Evolutionary conservation across 2,888 invertebrate genomes (phyloP), one percentile per base, ranked within the genome.

Genomic region (Hypomecis atomaria): DNA sequence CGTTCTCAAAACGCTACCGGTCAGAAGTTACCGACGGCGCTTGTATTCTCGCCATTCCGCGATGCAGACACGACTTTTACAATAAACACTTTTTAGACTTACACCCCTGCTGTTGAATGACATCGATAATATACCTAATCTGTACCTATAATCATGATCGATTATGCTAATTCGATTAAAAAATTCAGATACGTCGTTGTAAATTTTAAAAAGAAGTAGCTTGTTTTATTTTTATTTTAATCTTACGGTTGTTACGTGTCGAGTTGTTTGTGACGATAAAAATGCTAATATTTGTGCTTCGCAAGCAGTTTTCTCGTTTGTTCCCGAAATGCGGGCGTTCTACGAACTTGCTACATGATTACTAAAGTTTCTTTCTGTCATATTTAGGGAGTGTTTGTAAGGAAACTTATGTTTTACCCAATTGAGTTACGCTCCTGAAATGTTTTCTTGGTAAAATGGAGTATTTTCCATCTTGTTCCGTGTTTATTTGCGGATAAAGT

Each of bases 1-100:
- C 87, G 84, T 76, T 71, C 78, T 71, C 74, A 80, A 80, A 80
- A 78, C 79, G 87, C 87, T 86, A 85, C 87, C 86, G 88, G 87
- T 85, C 88, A 85, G 81, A 79, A 85, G 83, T 84, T 79, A 82
- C 81, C 78, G 79, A 72, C 72, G 78, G 54, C 53, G 64, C 68
- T 74, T 66, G 70, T 69, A 67, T 70, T 69, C 68, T 71, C 60
- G 77, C 73, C 75, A 56, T 56, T 47, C 10, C 47, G 13, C 56
- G 56, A 84, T 84, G 83, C 79, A 83, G 83, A 84, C 79, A 73
- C 49, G 33, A 13, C 47, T 42, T 49, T 42, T 44, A 48, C 48
- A 54, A 53, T 45, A 52, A 60, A 56, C 6, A 40, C 38, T 13
- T 44, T 42, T 58, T 43, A 9, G 36, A 50, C n/a, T 57, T 34